Evolutionary conservation across 2,888 invertebrate genomes (phyloP), one percentile per base, ranked within the genome.

Genomic region (Oconnorella tubifera): DNA sequence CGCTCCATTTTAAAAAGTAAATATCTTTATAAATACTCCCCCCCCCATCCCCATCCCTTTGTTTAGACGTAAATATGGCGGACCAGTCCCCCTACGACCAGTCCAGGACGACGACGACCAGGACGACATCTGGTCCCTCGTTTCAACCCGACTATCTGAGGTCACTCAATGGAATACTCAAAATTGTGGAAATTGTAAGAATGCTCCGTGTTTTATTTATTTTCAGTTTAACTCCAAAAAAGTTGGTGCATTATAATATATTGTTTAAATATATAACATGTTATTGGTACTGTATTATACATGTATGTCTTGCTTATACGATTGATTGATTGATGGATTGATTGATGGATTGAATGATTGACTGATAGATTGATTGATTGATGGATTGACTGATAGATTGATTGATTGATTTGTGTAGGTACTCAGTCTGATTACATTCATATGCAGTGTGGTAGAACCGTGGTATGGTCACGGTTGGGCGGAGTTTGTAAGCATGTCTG

Each of bases 401-500:
- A 10, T 50, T n/a, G n/a, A n/a, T n/a, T n/a, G n/a, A n/a, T n/a
- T n/a, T n/a, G n/a, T 60, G 27, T 28, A 60, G 60, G 31, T 60
- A 23, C 51, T 60, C 49, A 51, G 50, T 14, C 60, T 70, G 25
- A 55, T 70, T 29, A 62, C 66, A 49, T 70, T 70, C 40, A 66
- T 65, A 56, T 69, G 69, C 60, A 56, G 69, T 6, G 57, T 62
- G 19, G 70, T 68, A 40, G 31, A 60, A 51, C 33, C 3, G 33
- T 65, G 63, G 61, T 59, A 56, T 19, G 59, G 56, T 25, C 64
- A 64, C 57, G 69, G 66, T 14, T 70, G 67, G 65, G 65, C 61
- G 27, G 49, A 68, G 63, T 70, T 70, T 62, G 69, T 69, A 23
- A 19, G 67, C 1, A 63, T 65, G 29, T 50, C 61, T 3, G 69